A percentile compares a stretch with the other conserved stretches of the same genome.
These are phyloP conservation scores for Forbesichthys papilliferus DNA, from an alignment of 2,113 vertebrate species.

Conservation along the genomic window DNA sequence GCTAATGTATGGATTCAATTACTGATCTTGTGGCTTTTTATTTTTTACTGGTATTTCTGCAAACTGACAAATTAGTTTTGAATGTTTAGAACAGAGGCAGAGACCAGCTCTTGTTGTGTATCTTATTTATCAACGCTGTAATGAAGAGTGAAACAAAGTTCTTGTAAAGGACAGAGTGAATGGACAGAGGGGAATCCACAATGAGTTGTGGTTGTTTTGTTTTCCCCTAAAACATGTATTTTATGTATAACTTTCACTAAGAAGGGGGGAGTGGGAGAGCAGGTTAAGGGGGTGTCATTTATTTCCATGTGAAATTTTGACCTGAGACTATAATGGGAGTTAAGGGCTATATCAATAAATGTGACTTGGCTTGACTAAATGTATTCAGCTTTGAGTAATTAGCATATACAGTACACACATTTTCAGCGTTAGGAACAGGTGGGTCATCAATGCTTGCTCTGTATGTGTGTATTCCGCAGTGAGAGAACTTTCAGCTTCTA, in stretches of 20 bases:
- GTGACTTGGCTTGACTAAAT: neutral
- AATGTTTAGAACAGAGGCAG: neutral
- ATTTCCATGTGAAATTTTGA: too few relatives aligned
- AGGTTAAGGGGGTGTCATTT: too few relatives aligned
- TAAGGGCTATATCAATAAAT: too few relatives aligned
- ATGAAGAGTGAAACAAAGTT: neutral
- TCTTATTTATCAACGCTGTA: neutral
- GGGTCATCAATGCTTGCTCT: slow-evolving; percentile 20
- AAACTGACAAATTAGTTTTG: slow-evolving; percentile 25
- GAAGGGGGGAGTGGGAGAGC: too few relatives aligned
- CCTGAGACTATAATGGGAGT: too few relatives aligned
- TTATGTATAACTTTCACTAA: too few relatives aligned
- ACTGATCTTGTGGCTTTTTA: slow-evolving; percentile 26
- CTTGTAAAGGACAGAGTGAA: neutral
- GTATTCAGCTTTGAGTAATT: slow-evolving; percentile 6
- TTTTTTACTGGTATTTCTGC: neutral
- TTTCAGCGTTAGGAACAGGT: slow-evolving; percentile 10
- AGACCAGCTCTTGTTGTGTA: neutral
- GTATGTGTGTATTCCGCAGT: slow-evolving; percentile 2
- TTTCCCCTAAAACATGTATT: neutral
- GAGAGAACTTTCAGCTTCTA: slow-evolving; percentile 26
- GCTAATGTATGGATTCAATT: slow-evolving; percentile 45
- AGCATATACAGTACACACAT: neutral
- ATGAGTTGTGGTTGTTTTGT: neutral
- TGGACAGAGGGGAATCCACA: neutral